Evolutionary conservation across 2,113 vertebrate species (phyloP).

Genomic region (Rhabdomys dilectus): DNA sequence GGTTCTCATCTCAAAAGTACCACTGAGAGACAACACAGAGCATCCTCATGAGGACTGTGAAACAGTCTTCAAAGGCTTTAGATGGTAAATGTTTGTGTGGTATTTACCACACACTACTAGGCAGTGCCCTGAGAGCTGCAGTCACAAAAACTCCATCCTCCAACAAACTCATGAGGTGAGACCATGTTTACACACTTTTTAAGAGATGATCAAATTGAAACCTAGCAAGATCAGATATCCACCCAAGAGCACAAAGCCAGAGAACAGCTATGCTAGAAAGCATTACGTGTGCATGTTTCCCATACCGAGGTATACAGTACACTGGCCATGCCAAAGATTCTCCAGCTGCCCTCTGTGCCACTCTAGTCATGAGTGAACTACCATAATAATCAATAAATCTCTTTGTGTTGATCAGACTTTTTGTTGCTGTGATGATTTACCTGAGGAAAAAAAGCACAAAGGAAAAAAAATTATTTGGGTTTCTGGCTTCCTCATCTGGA

Average conservation of each 20-base stretch:
- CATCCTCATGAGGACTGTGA: background rate
- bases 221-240: background rate
- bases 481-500: no score
- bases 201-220: background rate
- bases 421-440: background rate
- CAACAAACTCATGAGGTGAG: no score
- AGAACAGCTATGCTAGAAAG: background rate
- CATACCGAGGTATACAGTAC: background rate
- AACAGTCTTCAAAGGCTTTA: background rate
- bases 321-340: background rate
- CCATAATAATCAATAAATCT: background rate
- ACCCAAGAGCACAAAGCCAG: background rate
- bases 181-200: no score
- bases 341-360: background rate
- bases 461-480: background rate
- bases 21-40: background rate
- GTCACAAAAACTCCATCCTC: background rate
- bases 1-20: background rate
- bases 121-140: background rate
- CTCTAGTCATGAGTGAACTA: background rate
- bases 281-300: no score
- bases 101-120: accelerated
- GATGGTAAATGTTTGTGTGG: background rate
- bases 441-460: background rate
- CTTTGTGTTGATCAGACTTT: background rate